Evolutionary conservation across 2,888 invertebrate species (phyloP), one percentile per base, ranked within the genome.

Genomic region (Phyllotreta cruciferae): DNA sequence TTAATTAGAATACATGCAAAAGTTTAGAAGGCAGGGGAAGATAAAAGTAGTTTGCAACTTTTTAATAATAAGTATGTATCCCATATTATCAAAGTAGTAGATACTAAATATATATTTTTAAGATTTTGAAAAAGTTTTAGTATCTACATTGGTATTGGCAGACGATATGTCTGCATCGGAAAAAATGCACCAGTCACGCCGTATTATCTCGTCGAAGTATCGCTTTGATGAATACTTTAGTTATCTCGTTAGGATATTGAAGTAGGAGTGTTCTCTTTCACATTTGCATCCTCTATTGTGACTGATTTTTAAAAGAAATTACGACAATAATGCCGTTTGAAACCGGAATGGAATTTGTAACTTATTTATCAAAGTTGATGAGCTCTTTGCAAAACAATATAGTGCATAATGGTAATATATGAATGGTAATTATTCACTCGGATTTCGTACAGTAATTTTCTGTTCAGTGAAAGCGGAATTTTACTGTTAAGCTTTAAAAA

Each of bases 211-310:
- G 5, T 34, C 11, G 13, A 36, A 4, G 41, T 14, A 57, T 57
- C 57, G 49, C 35, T 14, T 11, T 35, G 57, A 49, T 57, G 57
- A 57, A 57, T 57, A 49, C 57, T 39, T 57, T 39, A 9, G 38
- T 57, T 57, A 57, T 57, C 57, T 57, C 10, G 49, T 57, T 57
- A 49, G 47, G 47, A 24, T 56, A 56, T 56, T 56, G 37, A 47
- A 57, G 8, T 37, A 50, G 57, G 57, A 57, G 57, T 57, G 57
- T 50, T 47, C 34, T 50, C 11, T 57, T 57, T 57, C 44, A 49
- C 50, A 57, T 57, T 50, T 50, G 57, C 57, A 57, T 57, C 49
- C 49, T 35, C 57, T 41, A 57, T 57, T 57, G 57, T 57, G 9
- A 50, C 6, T 6, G 7, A 49, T 57, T 57, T 57, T 57, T 57